Evolutionary conservation across 1,140 invertebrate species (phyloP), one percentile per base, ranked within the genome.

Genomic region (Lepidurus packardi): DNA sequence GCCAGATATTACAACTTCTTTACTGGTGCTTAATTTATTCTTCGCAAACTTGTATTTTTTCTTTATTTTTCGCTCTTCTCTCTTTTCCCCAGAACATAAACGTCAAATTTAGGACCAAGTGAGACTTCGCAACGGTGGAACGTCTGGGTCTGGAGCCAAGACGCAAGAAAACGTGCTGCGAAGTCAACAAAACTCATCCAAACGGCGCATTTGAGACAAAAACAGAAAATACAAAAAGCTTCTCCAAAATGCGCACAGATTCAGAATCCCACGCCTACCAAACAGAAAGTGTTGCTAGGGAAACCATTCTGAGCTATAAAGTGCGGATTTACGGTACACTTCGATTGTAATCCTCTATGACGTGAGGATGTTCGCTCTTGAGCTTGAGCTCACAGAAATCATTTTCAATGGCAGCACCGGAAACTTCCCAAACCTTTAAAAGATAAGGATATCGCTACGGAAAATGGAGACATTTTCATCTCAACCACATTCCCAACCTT

Each of bases 1-100:
- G 53, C 53, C 53, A 65, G 53, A 8, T 65, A 65, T 65, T 65
- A 65, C 53, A 65, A 16, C 53, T 65, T 65, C 53, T 65, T 65
- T 65, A 34, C 34, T 34, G 34, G 34, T n/a, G 53, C 53, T 65
- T 16, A n/a, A 16, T 65, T 13, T 65, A 13, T 65, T 65, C 53
- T 65, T 65, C 21, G 16, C 4, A 7, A 13, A n/a, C 53, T 65
- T 9, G 21, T n/a, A 34, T 34, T 34, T 34, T 16, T 65, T 65
- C 16, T 65, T 21, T 13, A n/a, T 16, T 16, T 65, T 65, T 65
- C 13, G 16, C 13, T 65, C 53, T 65, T 65, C 21, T 65, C 21
- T 65, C 10, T 47, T 0, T 13, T 7, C 21, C 21, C 53, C 53
- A 65, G 53, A 65, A 65, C 53, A 5, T 7, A 65, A 65, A 65